Conservation (phyloP, 2,797 vertebrate genomes). For the Hafferia zeledoni region DNA sequence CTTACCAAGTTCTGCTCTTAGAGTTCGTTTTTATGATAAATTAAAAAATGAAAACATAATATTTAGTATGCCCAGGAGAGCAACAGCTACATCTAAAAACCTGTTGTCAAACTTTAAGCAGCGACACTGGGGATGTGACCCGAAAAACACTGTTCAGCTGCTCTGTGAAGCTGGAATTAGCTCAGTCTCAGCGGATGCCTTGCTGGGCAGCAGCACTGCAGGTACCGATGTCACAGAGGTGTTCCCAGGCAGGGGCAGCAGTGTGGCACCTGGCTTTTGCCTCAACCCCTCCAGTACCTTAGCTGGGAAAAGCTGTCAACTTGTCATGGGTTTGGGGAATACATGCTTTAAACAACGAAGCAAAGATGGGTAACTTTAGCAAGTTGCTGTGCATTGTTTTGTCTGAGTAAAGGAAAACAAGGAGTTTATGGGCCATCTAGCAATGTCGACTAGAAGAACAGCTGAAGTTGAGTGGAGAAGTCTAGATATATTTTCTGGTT, state of each 20-base stretch:
- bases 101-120: not conserved
- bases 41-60: not conserved
- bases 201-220: not conserved
- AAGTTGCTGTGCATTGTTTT: not conserved
- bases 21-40: not conserved
- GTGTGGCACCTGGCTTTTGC: rapidly evolving
- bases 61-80: not conserved
- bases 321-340: not conserved
- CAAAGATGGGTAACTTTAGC: not conserved
- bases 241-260: not conserved
- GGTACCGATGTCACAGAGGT: rapidly evolving
- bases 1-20: not conserved
- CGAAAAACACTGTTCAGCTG: not conserved
- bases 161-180: not conserved
- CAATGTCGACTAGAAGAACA: not conserved
- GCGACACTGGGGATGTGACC: not conserved
- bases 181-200: rapidly evolving
- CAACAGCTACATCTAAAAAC: not conserved
- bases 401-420: not conserved
- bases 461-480: not conserved
- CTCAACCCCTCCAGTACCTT: not conserved
- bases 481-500: not conserved
- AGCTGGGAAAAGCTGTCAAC: not conserved
- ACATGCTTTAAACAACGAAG: not conserved
- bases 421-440: not conserved